Percentiles rank a stretch among this genome's conserved stretches.
Evolutionary conservation across 2,113 vertebrate genomes (phyloP).

Genomic region (Nycticorax nycticorax): DNA sequence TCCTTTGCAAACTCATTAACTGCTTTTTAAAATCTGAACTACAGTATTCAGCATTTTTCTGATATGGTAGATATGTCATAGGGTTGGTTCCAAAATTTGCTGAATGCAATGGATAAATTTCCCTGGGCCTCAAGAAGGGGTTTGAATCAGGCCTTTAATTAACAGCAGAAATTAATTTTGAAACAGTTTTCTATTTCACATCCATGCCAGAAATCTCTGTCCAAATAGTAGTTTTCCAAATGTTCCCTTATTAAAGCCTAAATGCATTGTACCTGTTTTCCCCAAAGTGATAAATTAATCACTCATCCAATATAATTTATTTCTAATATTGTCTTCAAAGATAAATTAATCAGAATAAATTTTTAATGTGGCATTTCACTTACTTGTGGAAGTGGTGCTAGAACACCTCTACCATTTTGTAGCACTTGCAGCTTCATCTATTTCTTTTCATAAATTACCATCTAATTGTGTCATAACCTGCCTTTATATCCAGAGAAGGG

Average conservation of each 20-base stretch:
- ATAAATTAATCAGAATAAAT: neutral
- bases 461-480: neutral
- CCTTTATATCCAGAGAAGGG: neutral
- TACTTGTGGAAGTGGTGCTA: neutral
- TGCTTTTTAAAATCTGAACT: neutral
- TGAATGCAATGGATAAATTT: neutral
- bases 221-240: neutral
- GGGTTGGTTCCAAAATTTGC: neutral
- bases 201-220: neutral
- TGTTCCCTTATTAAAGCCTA: neutral
- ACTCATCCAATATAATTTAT: neutral
- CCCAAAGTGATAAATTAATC: neutral
- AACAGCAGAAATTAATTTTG: neutral
- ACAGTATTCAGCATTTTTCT: neutral
- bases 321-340: neutral
- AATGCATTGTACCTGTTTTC: neutral
- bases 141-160: neutral
- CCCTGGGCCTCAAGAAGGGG: neutral
- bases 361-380: neutral
- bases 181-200: neutral
- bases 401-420: neutral
- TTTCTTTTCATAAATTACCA: neutral
- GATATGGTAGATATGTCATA: neutral
- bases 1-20: neutral
- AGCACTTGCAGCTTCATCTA: neutral